These are phyloP conservation scores for Beaufortia kweichowensis DNA, from an alignment of 2,113 vertebrate species.

Conservation along the genomic window DNA sequence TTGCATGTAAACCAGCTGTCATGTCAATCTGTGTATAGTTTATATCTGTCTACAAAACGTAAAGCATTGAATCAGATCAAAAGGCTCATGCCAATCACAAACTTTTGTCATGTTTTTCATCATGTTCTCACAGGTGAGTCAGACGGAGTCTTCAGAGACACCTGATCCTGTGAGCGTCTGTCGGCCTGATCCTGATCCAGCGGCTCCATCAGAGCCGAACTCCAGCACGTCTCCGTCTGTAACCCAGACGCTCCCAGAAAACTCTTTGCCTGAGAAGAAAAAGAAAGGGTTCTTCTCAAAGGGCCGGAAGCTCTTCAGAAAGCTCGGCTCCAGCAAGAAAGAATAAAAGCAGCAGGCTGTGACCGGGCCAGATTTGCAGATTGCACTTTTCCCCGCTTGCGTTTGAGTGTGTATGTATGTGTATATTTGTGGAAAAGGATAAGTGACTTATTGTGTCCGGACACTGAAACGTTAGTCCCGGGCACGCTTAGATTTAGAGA, in stretches of 20 bases:
- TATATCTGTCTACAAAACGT: too few species aligned
- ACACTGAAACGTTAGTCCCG: too few species aligned
- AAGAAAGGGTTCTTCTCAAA: conserved; percentile 87
- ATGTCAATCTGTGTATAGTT: too few species aligned
- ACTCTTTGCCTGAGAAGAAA: conserved; percentile 75
- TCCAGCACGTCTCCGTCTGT: conserved; percentile 1
- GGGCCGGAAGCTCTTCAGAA: conserved; percentile 87
- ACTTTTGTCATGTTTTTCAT: too few species aligned
- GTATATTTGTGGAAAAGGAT: background rate
- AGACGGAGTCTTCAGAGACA: conserved; percentile 54
- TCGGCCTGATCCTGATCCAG: conserved; percentile 37
- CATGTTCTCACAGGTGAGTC: conserved; percentile 61
- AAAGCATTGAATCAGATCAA: too few species aligned
- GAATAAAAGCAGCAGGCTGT: conserved; percentile 64
- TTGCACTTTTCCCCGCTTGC: conserved; percentile 46
- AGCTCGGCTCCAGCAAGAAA: conserved; percentile 87
- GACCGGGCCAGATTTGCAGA: conserved; percentile 31
- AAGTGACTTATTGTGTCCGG: too few species aligned
- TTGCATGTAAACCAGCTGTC: too few species aligned
- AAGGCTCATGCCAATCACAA: too few species aligned
- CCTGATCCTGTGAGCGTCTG: conserved; percentile 47
- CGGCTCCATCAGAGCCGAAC: background rate
- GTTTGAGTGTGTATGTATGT: background rate
- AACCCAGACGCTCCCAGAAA: conserved; percentile 40
- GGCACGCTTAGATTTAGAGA: too few species aligned